These are phyloP conservation scores for Prochilodus magdalenae DNA, from an alignment of 2,113 vertebrate species.

Conservation along the genomic window DNA sequence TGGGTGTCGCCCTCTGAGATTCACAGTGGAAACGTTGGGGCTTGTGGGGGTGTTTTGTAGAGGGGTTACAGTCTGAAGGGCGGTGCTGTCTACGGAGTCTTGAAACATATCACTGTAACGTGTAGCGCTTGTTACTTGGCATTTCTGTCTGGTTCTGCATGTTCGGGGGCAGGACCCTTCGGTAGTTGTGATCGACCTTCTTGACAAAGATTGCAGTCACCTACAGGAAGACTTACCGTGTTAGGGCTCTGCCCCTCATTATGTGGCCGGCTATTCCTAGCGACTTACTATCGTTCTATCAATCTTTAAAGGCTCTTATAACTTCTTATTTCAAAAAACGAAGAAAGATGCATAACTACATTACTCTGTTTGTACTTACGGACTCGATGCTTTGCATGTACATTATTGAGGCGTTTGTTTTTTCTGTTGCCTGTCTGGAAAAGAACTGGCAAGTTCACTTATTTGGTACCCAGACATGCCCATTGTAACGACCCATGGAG, in stretches of 20 bases:
- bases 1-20: slow-evolving; percentile 55
- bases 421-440: slow-evolving; percentile 36
- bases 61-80: slow-evolving; percentile 45
- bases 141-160: slow-evolving; percentile 74
- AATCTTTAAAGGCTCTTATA: too few species aligned
- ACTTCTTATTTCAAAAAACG: not conserved
- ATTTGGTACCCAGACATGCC: not conserved
- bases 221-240: slow-evolving; percentile 47
- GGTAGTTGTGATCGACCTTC: slow-evolving; percentile 67
- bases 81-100: slow-evolving; percentile 54
- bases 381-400: slow-evolving; percentile 33
- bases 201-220: slow-evolving; percentile 73
- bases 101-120: slow-evolving; percentile 71
- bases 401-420: slow-evolving; percentile 45
- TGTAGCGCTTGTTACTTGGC: slow-evolving; percentile 66
- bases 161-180: slow-evolving; percentile 75
- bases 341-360: not conserved
- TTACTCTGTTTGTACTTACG: slow-evolving; percentile 30
- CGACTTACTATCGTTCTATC: too few species aligned
- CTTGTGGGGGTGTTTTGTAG: slow-evolving; percentile 37
- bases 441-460: slow-evolving; percentile 36
- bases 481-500: not conserved
- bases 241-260: not conserved
- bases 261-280: too few species aligned
- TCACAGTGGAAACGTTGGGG: slow-evolving; percentile 61